Conservation (phyloP, 2,888 invertebrate genomes). For the Lumbricus terrestris region DNA sequence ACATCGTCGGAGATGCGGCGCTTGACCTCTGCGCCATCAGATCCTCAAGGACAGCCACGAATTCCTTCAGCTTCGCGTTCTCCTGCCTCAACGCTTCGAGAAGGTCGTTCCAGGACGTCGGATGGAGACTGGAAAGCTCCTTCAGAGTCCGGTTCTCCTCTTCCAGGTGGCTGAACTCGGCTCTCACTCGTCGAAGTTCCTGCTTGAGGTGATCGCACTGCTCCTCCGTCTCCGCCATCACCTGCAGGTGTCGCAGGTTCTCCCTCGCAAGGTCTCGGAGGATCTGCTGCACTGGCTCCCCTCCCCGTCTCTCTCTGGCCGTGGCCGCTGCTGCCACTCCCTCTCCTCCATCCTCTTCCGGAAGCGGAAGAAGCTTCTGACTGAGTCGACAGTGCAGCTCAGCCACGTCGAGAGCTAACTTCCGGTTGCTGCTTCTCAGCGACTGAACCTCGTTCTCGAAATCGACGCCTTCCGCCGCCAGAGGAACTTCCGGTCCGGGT, state of each 20-base stretch:
- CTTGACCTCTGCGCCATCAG: neutral
- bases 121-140: slow-evolving; percentile 6
- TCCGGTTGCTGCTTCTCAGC: slow-evolving; percentile 15
- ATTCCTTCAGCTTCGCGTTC: slow-evolving; percentile 18
- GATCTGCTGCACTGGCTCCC: neutral
- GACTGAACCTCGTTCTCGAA: slow-evolving; percentile 20
- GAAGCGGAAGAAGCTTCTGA: slow-evolving; percentile 13
- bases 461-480: neutral
- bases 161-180: slow-evolving; percentile 17
- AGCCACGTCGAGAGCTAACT: neutral
- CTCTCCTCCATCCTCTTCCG: neutral
- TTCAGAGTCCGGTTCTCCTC: slow-evolving; percentile 14
- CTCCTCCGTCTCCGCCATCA: slow-evolving; percentile 21
- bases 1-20: neutral
- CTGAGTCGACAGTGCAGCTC: slow-evolving; percentile 19
- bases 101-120: neutral
- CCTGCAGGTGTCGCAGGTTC: slow-evolving; percentile 13
- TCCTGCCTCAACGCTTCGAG: slow-evolving; percentile 9
- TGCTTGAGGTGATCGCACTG: slow-evolving; percentile 7
- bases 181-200: neutral
- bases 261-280: slow-evolving; percentile 13
- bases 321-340: neutral
- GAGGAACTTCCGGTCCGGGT: neutral
- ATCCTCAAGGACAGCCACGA: neutral
- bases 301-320: neutral